Evolutionary conservation across 2,113 vertebrate genomes (phyloP).

Genomic region (Myotis lucifugus): DNA sequence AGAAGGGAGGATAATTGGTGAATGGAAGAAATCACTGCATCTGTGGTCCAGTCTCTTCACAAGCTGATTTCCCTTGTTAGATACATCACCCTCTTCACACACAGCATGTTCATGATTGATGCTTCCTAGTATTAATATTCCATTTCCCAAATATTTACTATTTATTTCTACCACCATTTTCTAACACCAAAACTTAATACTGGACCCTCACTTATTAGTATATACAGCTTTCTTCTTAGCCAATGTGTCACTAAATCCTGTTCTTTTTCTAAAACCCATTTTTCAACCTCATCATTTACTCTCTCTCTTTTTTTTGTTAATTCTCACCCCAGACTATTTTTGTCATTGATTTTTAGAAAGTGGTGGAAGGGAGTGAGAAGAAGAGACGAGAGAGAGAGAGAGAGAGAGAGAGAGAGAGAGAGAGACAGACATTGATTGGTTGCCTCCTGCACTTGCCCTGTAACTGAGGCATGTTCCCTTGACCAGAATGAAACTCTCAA

Average conservation of each 20-base stretch:
- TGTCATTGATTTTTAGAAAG: too few species aligned
- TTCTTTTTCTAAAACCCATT: background rate
- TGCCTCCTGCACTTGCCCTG: too few species aligned
- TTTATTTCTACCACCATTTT: background rate
- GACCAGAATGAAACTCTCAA: too few species aligned
- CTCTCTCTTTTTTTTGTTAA: background rate
- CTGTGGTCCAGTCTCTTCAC: background rate
- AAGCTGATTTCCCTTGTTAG: background rate
- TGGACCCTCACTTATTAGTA: background rate
- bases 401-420: too few species aligned
- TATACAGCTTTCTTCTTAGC: background rate
- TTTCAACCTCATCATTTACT: background rate
- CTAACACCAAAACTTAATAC: background rate
- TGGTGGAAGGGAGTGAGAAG: too few species aligned
- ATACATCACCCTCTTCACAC: background rate
- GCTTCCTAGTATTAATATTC: background rate
- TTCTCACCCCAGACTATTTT: too few species aligned
- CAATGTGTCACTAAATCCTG: background rate
- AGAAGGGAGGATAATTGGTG: background rate
- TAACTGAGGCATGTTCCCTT: too few species aligned
- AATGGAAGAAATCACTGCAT: background rate
- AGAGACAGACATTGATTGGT: too few species aligned
- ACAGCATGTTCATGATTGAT: background rate
- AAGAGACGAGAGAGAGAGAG: fast-evolving
- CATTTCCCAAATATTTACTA: background rate